phyloP scores from a whole-genome alignment of 2,113 vertebrate genomes.

The Scytalopus superciliaris region DNA sequence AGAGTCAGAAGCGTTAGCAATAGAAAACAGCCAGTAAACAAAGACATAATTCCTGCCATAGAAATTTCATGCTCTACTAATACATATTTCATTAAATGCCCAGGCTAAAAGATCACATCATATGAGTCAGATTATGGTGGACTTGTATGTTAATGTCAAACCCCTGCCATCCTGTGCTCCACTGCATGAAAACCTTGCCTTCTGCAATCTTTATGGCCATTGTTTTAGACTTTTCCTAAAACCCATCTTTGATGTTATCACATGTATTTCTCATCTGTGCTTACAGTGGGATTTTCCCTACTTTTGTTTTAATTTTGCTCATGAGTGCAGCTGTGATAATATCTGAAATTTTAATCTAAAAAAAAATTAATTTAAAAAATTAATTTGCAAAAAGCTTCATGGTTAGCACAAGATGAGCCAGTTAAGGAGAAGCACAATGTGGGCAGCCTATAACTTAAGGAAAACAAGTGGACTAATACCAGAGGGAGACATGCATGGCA shows the following conservation, averaged over 20 bases:
- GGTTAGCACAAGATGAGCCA: background rate
- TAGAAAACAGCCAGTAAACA: background rate
- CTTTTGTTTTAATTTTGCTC: background rate
- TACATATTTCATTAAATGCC: background rate
- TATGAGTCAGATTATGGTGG: background rate
- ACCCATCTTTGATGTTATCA: background rate
- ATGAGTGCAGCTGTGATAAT: background rate
- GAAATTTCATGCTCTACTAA: background rate
- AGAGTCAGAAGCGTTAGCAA: background rate
- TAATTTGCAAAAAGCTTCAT: background rate
- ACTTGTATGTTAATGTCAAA: background rate
- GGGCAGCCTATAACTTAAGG: background rate
- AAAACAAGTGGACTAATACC: background rate
- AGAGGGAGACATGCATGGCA: background rate
- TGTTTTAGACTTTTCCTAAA: background rate
- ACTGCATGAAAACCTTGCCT: background rate
- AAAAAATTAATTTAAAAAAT: too few relatives aligned
- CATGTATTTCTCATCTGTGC: background rate
- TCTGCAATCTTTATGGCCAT: background rate
- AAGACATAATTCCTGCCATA: background rate
- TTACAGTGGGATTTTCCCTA: background rate
- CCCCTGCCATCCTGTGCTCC: accelerated
- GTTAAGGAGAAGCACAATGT: background rate
- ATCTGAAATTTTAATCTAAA: background rate
- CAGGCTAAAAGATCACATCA: background rate